Evolutionary conservation across 2,888 invertebrate genomes (phyloP).

Genomic region (Axea sp.): DNA sequence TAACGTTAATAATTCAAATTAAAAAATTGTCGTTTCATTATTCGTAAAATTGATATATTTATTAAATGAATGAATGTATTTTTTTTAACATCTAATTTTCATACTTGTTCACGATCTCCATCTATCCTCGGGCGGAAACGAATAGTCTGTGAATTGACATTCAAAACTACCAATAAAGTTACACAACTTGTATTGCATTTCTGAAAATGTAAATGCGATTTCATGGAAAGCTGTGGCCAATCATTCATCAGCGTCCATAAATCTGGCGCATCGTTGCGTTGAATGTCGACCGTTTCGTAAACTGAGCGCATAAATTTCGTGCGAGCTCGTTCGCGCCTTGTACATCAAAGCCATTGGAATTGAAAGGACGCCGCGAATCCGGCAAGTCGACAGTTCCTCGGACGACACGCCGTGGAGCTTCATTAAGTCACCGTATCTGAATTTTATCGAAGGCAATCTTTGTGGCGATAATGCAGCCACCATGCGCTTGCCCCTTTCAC

Average conservation of each 20-base stretch:
- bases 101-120: too few relatives aligned
- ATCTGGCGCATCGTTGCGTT: constrained; percentile 44
- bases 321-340: constrained; percentile 26
- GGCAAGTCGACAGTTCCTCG: constrained; percentile 39
- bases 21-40: too few relatives aligned
- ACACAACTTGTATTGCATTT: constrained; percentile 9
- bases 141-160: too few relatives aligned
- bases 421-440: constrained; percentile 63
- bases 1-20: too few relatives aligned
- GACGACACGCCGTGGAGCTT: constrained; percentile 51
- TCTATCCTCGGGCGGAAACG: too few relatives aligned
- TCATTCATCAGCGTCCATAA: constrained; percentile 54
- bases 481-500: constrained; percentile 45
- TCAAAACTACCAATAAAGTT: constrained; percentile 34
- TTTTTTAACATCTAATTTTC: too few relatives aligned
- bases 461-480: constrained; percentile 37
- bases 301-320: constrained; percentile 60
- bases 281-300: constrained; percentile 44
- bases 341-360: constrained; percentile 50
- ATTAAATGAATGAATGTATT: too few relatives aligned
- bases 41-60: too few relatives aligned
- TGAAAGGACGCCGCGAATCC: constrained; percentile 57
- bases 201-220: constrained; percentile 35
- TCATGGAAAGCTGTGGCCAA: constrained; percentile 40
- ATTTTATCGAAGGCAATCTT: constrained; percentile 62